phyloP scores from a whole-genome alignment of 2,113 vertebrate genomes.

The Plectropomus leopardus region DNA sequence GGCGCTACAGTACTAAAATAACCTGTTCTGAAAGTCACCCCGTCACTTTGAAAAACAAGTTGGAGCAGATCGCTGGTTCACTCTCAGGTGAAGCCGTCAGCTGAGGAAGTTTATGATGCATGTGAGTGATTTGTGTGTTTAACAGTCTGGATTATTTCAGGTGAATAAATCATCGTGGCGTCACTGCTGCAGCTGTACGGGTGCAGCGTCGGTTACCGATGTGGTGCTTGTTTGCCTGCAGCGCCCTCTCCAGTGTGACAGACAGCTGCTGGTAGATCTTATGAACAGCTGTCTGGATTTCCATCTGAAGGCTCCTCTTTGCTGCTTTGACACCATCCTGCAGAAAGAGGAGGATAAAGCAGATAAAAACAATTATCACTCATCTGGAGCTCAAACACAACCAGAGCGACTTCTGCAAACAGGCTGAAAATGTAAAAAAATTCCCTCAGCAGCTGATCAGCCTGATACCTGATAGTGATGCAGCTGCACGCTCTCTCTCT shows the following conservation, averaged over 20 bases:
- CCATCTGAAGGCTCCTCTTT: constrained; percentile 93
- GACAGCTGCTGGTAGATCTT: constrained; percentile 98
- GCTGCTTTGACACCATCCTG: constrained; percentile 96
- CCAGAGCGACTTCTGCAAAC: neutral
- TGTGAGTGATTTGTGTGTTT: too few relatives aligned
- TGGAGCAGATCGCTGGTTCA: too few relatives aligned
- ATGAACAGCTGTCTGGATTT: constrained; percentile 97
- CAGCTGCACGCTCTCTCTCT: constrained; percentile 93
- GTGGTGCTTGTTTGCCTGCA: constrained; percentile 96
- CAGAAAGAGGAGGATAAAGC: neutral
- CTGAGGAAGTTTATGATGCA: too few relatives aligned
- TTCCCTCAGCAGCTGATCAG: neutral
- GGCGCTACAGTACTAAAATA: too few relatives aligned
- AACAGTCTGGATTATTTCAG: too few relatives aligned
- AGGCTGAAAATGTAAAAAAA: neutral
- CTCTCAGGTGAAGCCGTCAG: too few relatives aligned
- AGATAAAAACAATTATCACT: neutral
- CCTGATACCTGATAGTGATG: constrained; percentile 95
- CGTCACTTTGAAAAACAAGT: too few relatives aligned
- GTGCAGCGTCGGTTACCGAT: constrained; percentile 84
- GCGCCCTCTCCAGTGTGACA: constrained; percentile 92
- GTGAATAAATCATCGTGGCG: too few relatives aligned
- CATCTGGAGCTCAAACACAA: neutral
- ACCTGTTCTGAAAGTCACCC: too few relatives aligned
- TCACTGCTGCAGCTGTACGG: too few relatives aligned